Conservation (phyloP, 2,797 vertebrate species). For the Gobio occitaniae region DNA sequence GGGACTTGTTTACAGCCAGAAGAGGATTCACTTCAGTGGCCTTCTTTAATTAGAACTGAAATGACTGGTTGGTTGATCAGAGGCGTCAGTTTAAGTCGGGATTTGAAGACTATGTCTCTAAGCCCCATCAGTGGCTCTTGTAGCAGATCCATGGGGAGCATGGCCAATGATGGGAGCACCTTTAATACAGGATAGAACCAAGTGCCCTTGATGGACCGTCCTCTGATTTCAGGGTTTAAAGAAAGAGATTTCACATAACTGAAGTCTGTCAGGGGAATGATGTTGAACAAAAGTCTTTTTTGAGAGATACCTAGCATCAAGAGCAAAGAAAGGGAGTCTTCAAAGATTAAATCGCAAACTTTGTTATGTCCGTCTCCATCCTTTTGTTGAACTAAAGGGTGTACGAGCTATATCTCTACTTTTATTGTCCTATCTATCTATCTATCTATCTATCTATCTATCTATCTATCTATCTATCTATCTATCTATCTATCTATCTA, state of each 20-base stretch:
- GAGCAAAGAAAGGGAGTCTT: constrained; percentile 1
- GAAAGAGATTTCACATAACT: constrained; percentile 29
- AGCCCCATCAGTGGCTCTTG: constrained; percentile 69
- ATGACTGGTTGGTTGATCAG: constrained; percentile 66
- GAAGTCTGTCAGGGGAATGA: constrained; percentile 31
- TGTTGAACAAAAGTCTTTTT: constrained; percentile 49
- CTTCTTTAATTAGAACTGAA: constrained; percentile 64
- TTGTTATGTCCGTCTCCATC: background rate
- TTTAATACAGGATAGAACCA: constrained; percentile 81
- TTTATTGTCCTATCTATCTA: background rate
- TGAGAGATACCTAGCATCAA: constrained; percentile 43
- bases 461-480: background rate
- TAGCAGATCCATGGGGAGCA: constrained; percentile 65
- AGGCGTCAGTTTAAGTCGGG: constrained; percentile 66
- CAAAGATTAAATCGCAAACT: constrained; percentile 24
- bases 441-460: background rate
- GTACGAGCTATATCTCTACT: background rate
- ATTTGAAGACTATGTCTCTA: constrained; percentile 69
- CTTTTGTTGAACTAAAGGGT: constrained; percentile 10
- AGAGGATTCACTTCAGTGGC: constrained; percentile 57
- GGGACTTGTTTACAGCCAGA: constrained; percentile 54
- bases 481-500: background rate
- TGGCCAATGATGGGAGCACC: constrained; percentile 72
- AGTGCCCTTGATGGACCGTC: constrained; percentile 71
- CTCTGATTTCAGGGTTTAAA: constrained; percentile 41